Evolutionary conservation across 2,113 vertebrate species (phyloP).

Genomic region (Mus pahari): DNA sequence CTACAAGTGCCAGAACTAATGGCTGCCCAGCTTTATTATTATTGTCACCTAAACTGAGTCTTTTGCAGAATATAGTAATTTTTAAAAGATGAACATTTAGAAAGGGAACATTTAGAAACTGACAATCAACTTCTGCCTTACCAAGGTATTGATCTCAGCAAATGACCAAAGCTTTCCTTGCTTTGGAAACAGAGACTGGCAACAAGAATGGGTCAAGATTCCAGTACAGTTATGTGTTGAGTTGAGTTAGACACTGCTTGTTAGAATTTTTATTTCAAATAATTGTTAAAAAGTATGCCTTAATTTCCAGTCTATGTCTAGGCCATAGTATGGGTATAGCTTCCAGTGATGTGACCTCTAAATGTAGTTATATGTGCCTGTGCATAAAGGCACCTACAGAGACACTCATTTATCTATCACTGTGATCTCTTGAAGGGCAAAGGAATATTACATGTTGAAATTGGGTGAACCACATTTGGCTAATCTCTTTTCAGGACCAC

Average conservation of each 20-base stretch:
- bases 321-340: background rate
- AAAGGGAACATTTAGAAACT: constrained; percentile 1
- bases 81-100: background rate
- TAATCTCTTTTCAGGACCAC: constrained; percentile 36
- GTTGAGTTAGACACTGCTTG: constrained; percentile 19
- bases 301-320: constrained; percentile 55
- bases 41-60: background rate
- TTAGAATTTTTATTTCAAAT: constrained; percentile 54
- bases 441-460: constrained; percentile 29
- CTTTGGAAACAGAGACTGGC: constrained; percentile 35
- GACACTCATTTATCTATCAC: background rate
- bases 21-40: background rate
- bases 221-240: constrained; percentile 28
- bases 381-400: background rate
- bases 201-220: constrained; percentile 37
- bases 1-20: constrained; percentile 22
- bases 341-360: background rate
- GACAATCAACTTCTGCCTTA: constrained; percentile 14
- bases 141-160: constrained; percentile 8
- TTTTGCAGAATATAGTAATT: background rate
- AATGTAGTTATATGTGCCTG: background rate
- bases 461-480: constrained; percentile 15
- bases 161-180: constrained; percentile 24
- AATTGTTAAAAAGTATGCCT: constrained; percentile 5
- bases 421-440: constrained; percentile 15